Percentiles rank a stretch among this genome's conserved stretches.
These are phyloP conservation scores for Pristionchus maxplancki DNA, from an alignment of 2,888 invertebrate species.

Conservation along the genomic window DNA sequence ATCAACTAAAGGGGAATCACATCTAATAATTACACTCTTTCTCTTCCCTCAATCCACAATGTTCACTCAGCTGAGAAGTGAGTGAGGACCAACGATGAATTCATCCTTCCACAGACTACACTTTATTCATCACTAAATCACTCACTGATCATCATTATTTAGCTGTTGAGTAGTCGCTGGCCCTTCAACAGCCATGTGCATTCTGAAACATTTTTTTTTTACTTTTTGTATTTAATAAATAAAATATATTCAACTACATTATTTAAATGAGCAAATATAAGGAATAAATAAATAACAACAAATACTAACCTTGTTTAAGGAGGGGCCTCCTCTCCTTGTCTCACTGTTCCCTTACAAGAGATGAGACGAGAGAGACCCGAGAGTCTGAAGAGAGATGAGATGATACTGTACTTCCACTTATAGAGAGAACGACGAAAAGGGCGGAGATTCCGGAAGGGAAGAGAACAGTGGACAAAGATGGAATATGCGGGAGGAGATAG, in stretches of 20 bases:
- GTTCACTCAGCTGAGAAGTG: conserved; percentile 7
- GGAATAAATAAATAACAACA: background rate
- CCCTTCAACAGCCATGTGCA: conserved; percentile 16
- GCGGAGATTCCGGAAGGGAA: background rate
- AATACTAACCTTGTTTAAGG: background rate
- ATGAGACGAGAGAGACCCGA: background rate
- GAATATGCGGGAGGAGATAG: background rate
- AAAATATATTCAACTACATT: background rate
- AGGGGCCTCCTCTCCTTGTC: background rate
- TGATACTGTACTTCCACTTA: background rate
- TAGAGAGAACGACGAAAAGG: background rate
- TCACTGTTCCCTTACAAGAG: conserved; percentile 12
- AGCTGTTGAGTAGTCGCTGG: background rate
- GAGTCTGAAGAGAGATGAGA: background rate
- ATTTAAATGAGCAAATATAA: background rate
- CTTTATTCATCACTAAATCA: background rate
- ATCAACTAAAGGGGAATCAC: conserved; percentile 21
- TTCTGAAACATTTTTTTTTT: background rate
- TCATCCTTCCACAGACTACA: background rate
- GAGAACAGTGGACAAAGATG: background rate
- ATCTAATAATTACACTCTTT: conserved; percentile 38
- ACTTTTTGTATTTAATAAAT: too few relatives aligned
- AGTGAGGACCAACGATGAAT: background rate
- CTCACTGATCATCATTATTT: conserved; percentile 35
- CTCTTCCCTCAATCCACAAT: background rate